phyloP scores from a whole-genome alignment of 1,140 invertebrate species.

The Micrasema longulum region DNA sequence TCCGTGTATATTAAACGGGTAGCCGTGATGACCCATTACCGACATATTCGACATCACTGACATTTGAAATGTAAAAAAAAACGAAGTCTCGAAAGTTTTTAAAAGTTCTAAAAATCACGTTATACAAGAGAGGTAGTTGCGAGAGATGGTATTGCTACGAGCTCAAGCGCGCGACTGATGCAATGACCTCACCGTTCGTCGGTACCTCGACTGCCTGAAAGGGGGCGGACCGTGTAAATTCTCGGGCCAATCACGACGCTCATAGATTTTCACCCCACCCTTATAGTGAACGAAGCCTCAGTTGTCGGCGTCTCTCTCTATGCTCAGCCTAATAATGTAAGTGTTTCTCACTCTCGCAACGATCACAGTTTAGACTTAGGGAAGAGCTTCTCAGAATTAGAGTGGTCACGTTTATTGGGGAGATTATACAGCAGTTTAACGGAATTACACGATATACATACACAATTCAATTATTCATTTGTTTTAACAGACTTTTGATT shows the following conservation, averaged over 20 bases:
- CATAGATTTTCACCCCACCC: constrained; percentile 23
- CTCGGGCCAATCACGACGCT: constrained; percentile 40
- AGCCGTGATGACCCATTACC: constrained; percentile 51
- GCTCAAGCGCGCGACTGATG: constrained; percentile 49
- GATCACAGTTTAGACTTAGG: constrained; percentile 28
- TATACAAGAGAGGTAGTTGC: constrained; percentile 1
- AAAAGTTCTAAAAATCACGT: constrained; percentile 19
- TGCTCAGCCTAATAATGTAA: not conserved
- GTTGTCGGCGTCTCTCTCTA: constrained; percentile 32
- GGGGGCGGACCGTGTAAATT: constrained; percentile 41
- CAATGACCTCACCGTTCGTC: constrained; percentile 40
- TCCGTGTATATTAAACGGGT: constrained; percentile 44
- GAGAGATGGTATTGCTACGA: constrained; percentile 39
- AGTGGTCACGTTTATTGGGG: constrained; percentile 42
- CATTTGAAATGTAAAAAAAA: constrained; percentile 14
- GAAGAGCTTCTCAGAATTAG: constrained; percentile 35
- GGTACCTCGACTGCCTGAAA: constrained; percentile 23
- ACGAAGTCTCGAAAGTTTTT: constrained; percentile 18
- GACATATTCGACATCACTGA: constrained; percentile 45
- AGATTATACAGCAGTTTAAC: constrained; percentile 8
- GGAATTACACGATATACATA: no score
- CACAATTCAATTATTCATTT: no score
- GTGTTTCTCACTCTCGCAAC: constrained; percentile 27
- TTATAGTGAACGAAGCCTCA: constrained; percentile 29
- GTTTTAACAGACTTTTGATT: no score